A percentile compares a stretch with the other conserved stretches of the same genome.
Conservation (phyloP, 2,797 vertebrate genomes). For the Acanthurus leucopareius region DNA sequence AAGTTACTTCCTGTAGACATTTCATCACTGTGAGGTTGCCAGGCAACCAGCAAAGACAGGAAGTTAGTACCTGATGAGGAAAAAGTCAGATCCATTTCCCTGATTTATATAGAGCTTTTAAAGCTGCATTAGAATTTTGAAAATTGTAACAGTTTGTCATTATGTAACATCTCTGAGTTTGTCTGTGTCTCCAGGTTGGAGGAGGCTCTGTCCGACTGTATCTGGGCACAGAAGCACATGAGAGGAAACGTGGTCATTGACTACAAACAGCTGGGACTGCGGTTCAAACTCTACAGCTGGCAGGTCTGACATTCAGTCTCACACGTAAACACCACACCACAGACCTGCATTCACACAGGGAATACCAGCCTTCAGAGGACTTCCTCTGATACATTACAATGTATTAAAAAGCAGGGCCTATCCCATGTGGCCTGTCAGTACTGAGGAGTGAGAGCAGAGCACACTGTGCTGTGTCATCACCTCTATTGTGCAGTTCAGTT, state of each 20-base stretch:
- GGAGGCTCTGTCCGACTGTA: slow-evolving; percentile 90
- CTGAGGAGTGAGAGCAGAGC: slow-evolving; percentile 5
- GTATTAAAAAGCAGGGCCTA: neutral
- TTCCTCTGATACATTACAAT: neutral
- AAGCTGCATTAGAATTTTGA: neutral
- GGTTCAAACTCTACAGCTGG: slow-evolving; percentile 90
- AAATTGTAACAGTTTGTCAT: neutral
- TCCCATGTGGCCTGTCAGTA: neutral
- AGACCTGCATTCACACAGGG: neutral
- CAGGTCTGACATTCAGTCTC: slow-evolving; percentile 84
- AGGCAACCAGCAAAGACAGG: neutral
- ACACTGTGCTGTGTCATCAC: slow-evolving; percentile 15
- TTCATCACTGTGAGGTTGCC: neutral
- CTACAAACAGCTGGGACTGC: slow-evolving; percentile 93
- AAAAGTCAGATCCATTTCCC: neutral
- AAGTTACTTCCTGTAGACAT: neutral
- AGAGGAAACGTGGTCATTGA: slow-evolving; percentile 90
- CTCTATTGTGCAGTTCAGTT: slow-evolving; percentile 28
- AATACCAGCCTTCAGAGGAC: neutral
- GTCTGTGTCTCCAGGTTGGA: slow-evolving; percentile 82
- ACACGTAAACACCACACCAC: slow-evolving; percentile 1
- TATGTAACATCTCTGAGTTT: neutral
- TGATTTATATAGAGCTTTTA: neutral
- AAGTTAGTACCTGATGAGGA: neutral
- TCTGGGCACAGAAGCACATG: slow-evolving; percentile 87